A percentile compares a stretch with the other conserved stretches of the same genome.
Conservation (phyloP, 2,797 vertebrate species). For the Sternarchorhynchus goeldii region DNA sequence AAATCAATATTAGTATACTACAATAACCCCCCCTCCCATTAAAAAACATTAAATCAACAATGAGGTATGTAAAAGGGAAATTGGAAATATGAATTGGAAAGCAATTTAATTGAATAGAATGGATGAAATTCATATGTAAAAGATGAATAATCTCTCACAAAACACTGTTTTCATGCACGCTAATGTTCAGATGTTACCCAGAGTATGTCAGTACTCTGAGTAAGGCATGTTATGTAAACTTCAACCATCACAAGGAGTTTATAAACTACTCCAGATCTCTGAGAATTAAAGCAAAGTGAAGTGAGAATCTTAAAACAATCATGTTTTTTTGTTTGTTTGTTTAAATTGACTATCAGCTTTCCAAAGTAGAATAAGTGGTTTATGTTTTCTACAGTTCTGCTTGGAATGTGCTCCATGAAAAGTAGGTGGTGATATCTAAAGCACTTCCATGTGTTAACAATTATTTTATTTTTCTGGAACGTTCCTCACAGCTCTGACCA, state of each 20-base stretch:
- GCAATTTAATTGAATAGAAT: slow-evolving; percentile 8
- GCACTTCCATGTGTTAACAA: slow-evolving; percentile 19
- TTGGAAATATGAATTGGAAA: background rate
- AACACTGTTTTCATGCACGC: slow-evolving; percentile 8
- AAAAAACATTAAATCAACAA: background rate
- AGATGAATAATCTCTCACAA: slow-evolving; percentile 3
- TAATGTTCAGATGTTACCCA: background rate
- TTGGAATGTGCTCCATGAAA: slow-evolving; percentile 2
- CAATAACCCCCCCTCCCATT: too few relatives aligned
- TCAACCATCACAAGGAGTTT: too few relatives aligned
- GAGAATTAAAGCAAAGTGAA: background rate
- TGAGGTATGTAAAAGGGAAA: background rate
- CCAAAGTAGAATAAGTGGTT: background rate
- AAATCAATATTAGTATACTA: background rate
- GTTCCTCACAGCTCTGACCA: slow-evolving; percentile 25
- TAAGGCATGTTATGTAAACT: slow-evolving; percentile 15
- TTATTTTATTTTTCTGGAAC: slow-evolving; percentile 35
- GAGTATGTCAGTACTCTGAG: background rate
- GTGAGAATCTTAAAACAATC: background rate
- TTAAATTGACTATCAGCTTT: background rate
- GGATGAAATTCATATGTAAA: background rate
- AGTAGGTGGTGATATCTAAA: slow-evolving; percentile 29
- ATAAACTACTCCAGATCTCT: background rate
- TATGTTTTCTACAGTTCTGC: slow-evolving; percentile 13
- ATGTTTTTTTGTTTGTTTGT: too few relatives aligned